phyloP scores from a whole-genome alignment of 2,113 vertebrate species.

The Tupaia tana region DNA sequence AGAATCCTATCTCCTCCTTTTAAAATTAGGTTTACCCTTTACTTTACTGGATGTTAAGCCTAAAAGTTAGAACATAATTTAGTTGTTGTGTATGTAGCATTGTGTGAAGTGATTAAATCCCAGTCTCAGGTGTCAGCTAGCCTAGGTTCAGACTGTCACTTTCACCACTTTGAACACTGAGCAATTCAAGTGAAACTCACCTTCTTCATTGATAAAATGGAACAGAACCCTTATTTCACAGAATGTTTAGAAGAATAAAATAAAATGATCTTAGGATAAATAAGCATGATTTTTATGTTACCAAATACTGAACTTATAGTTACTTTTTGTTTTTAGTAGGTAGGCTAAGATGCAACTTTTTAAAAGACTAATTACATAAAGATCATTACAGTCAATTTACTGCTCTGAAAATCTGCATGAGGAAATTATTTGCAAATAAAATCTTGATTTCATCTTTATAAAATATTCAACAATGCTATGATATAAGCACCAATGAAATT shows the following conservation, averaged over 20 bases:
- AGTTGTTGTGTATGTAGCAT: neutral
- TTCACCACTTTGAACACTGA: neutral
- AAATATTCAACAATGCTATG: constrained; percentile 41
- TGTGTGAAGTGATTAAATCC: neutral
- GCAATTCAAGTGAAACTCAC: neutral
- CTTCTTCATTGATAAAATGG: neutral
- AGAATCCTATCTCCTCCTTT: neutral
- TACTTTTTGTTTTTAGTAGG: constrained; percentile 33
- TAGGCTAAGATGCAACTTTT: constrained; percentile 6
- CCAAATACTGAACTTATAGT: neutral
- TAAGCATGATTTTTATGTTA: neutral
- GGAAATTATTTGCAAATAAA: constrained; percentile 53
- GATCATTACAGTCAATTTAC: neutral
- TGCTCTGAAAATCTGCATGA: constrained; percentile 12
- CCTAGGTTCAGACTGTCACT: neutral
- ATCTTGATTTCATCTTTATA: constrained; percentile 34
- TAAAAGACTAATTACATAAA: neutral
- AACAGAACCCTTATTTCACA: neutral
- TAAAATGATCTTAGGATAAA: neutral
- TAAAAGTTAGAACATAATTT: neutral
- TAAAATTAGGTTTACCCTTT: neutral
- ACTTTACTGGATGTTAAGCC: neutral
- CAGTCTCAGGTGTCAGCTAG: neutral
- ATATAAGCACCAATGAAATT: neutral
- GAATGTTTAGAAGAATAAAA: neutral